Evolutionary conservation across 2,888 invertebrate genomes (phyloP).

Genomic region (Anoplius nigerrimus): DNA sequence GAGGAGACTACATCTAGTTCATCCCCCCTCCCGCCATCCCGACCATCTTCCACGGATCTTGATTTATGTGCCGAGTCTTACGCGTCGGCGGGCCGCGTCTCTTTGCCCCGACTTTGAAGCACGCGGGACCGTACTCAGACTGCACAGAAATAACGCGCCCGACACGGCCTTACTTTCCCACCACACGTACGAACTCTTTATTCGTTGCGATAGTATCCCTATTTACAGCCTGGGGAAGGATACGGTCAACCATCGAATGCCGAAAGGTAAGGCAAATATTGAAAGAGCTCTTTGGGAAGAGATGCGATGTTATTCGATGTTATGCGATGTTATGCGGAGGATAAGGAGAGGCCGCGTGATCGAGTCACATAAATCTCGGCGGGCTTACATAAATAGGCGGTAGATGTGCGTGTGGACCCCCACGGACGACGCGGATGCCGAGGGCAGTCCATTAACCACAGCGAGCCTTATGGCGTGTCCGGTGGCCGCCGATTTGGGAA

Average conservation of each 20-base stretch:
- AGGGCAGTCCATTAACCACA: constrained; percentile 54
- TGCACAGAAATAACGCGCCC: too few relatives aligned
- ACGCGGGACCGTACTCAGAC: too few relatives aligned
- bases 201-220: background rate
- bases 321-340: too few relatives aligned
- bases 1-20: constrained; percentile 20
- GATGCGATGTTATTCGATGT: background rate
- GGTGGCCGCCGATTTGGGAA: constrained; percentile 40
- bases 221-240: too few relatives aligned
- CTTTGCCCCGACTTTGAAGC: background rate
- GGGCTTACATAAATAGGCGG: too few relatives aligned
- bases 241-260: background rate
- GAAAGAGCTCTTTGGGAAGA: background rate
- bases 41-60: constrained; percentile 44
- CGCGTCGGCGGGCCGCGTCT: constrained; percentile 12
- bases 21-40: too few relatives aligned
- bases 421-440: too few relatives aligned
- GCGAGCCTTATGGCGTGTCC: constrained; percentile 46
- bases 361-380: too few relatives aligned
- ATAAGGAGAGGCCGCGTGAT: too few relatives aligned
- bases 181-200: too few relatives aligned
- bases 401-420: background rate
- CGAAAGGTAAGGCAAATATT: background rate
- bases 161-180: too few relatives aligned
- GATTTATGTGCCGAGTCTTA: constrained; percentile 57